Base-by-base conservation (phyloP, 2,797 vertebrate genomes). In the Enteromius paludinosus region DNA sequence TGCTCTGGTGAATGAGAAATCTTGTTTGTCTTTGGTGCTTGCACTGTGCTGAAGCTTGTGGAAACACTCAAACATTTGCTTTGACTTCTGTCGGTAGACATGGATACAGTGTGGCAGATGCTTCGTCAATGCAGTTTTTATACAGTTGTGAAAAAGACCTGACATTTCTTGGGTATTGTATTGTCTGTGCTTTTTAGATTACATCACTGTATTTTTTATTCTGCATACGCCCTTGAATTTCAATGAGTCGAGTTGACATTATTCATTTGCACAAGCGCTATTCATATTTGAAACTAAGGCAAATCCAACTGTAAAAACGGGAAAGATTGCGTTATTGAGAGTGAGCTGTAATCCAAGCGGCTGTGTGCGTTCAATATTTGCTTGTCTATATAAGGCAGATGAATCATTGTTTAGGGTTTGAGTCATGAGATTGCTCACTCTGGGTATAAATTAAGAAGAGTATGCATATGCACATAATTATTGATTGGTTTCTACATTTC, bases 401-500 rank as follows among this genome's bases (percentile, higher is more conserved):
- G 23, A 45, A 38, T 47, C 52, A 49, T 25, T 80, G 54, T 62
- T 80, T 71, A 61, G 38, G 61, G 54, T 70, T 45, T 61, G 12
- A 70, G 17, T 30, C 38, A 17, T 71, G 17, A 71, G 33, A 17
- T 56, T 79, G 17, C 35, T 45, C 59, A 20, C 43, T 62, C 28
- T 23, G 69, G 41, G 56, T 49, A 62, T 56, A 81, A 49, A 62
- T 71, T 35, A 64, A 41, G 74, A 62, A 62, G 4, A 35, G 30
- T 61, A 23, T 33, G 45, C 25, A 14, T 25, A 72, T 15, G 25
- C 52, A 0, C 4, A 79, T 81, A 82, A 54, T 15, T 41, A 25
- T 73, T 62, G 47, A 73, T 86, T 81, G 70, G 83, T 71, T 89
- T 87, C 75, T 84, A 25, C 49, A 74, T 74, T 25, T 45, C 9